Conservation (phyloP, 2,888 invertebrate species). For the Plebejus anna region DNA sequence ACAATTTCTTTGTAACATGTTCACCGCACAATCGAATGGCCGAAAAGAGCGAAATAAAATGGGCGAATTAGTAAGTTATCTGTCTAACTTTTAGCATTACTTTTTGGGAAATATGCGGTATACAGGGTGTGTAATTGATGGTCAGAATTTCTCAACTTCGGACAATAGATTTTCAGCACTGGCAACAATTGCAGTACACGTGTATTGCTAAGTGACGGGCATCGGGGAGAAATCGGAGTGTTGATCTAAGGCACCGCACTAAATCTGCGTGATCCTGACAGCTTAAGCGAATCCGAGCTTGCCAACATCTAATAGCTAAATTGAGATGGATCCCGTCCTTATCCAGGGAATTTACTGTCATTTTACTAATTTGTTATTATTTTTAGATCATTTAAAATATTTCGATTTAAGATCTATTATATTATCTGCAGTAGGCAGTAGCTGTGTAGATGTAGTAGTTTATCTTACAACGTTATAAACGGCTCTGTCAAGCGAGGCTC, state of each 20-base stretch:
- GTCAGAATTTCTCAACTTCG: not conserved
- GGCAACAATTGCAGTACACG: not conserved
- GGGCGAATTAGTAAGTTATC: not conserved
- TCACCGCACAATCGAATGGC: not conserved
- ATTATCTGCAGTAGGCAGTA: too few species aligned
- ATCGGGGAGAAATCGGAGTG: conserved; percentile 17
- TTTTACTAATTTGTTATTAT: not conserved
- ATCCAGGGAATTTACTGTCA: not conserved
- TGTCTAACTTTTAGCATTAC: not conserved
- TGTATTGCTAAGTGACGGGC: conserved; percentile 2
- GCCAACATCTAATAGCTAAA: conserved; percentile 23
- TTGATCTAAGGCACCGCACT: conserved; percentile 25
- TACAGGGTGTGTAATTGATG: not conserved
- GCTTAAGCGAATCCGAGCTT: conserved; percentile 26
- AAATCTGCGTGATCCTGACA: conserved; percentile 25
- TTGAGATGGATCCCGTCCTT: conserved; percentile 1
- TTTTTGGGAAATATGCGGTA: not conserved
- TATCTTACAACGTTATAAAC: not conserved
- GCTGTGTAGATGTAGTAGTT: not conserved
- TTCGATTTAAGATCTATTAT: not conserved
- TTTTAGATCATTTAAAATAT: not conserved
- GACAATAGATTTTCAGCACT: not conserved
- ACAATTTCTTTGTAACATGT: conserved; percentile 16
- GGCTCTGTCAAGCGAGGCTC: not conserved
- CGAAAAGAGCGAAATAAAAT: not conserved